These are phyloP conservation scores for Sebastes kiyomatsui DNA, from an alignment of 2,797 vertebrate species.

Conservation along the genomic window DNA sequence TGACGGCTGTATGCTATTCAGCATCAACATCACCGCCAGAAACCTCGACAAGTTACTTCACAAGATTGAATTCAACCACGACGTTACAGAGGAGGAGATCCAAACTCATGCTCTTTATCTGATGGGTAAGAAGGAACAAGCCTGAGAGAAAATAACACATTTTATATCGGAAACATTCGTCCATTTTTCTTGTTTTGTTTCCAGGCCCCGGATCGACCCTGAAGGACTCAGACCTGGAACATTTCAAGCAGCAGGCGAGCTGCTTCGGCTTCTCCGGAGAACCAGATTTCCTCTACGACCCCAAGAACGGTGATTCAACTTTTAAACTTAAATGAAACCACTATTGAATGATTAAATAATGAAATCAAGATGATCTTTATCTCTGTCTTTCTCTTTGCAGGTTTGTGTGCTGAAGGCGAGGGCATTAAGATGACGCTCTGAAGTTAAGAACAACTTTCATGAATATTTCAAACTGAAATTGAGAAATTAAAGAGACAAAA, in stretches of 20 bases:
- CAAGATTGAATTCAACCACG: accelerated
- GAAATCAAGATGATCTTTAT: background rate
- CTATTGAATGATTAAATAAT: no score
- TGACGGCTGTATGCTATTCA: background rate
- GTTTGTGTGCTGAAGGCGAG: slow-evolving; percentile 22
- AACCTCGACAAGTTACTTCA: accelerated
- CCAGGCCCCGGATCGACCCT: slow-evolving; percentile 1
- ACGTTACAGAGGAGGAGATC: accelerated
- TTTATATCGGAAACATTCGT: background rate
- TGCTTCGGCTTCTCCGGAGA: slow-evolving; percentile 51
- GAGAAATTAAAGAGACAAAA: background rate
- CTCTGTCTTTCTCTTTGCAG: slow-evolving; percentile 22
- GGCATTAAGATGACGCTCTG: background rate
- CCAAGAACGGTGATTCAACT: slow-evolving; percentile 34
- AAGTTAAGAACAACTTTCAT: background rate
- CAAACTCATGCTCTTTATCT: background rate
- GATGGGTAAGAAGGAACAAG: slow-evolving; percentile 18
- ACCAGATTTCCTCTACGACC: slow-evolving; percentile 18
- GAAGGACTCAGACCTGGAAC: slow-evolving; percentile 34
- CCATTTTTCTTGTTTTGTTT: background rate
- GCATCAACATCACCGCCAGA: background rate
- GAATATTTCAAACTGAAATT: background rate
- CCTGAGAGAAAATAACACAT: accelerated
- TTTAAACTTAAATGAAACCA: background rate
- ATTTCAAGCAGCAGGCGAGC: slow-evolving; percentile 50